A percentile compares a stretch with the other conserved stretches of the same genome.
phyloP scores from a whole-genome alignment of 2,888 invertebrate species.

The Agrochola circellaris region DNA sequence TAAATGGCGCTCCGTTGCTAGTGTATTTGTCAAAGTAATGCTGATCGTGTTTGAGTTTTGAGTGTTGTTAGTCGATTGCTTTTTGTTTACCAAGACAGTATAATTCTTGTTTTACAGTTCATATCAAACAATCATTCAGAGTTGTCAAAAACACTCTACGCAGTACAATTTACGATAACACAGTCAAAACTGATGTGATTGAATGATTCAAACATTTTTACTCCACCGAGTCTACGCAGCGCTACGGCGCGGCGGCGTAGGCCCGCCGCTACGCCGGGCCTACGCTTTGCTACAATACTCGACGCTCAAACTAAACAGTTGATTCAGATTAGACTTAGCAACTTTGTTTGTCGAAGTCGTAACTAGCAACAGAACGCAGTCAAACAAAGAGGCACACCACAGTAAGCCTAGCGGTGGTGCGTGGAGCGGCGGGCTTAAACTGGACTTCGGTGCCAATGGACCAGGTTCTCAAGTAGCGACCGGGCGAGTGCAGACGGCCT shows the following conservation, averaged over 20 bases:
- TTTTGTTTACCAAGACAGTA: background rate
- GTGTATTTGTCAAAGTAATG: conserved; percentile 17
- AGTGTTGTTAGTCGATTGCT: conserved; percentile 10
- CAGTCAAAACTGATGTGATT: conserved; percentile 36
- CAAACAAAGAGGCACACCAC: conserved; percentile 82
- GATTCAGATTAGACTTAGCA: conserved; percentile 20
- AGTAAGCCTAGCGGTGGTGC: conserved; percentile 87
- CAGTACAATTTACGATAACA: conserved; percentile 24
- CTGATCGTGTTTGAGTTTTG: conserved; percentile 1
- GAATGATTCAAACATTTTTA: conserved; percentile 31
- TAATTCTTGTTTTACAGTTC: conserved; percentile 6
- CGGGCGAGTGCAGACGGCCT: conserved; percentile 69
- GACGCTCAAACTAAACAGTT: conserved; percentile 49
- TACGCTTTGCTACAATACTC: conserved; percentile 42
- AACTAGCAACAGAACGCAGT: conserved; percentile 70
- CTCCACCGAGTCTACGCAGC: conserved; percentile 10
- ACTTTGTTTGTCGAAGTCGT: conserved; percentile 26
- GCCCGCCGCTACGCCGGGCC: conserved; percentile 22
- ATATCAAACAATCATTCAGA: conserved; percentile 40
- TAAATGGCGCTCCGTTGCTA: conserved; percentile 59
- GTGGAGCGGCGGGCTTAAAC: conserved; percentile 84
- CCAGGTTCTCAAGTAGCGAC: conserved; percentile 64
- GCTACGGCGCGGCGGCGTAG: conserved; percentile 49
- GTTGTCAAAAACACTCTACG: conserved; percentile 39
- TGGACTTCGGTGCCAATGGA: conserved; percentile 76